A percentile compares a stretch with the other conserved stretches of the same genome.
phyloP scores from a whole-genome alignment of 2,797 vertebrate genomes.

The Heterohyrax brucei region DNA sequence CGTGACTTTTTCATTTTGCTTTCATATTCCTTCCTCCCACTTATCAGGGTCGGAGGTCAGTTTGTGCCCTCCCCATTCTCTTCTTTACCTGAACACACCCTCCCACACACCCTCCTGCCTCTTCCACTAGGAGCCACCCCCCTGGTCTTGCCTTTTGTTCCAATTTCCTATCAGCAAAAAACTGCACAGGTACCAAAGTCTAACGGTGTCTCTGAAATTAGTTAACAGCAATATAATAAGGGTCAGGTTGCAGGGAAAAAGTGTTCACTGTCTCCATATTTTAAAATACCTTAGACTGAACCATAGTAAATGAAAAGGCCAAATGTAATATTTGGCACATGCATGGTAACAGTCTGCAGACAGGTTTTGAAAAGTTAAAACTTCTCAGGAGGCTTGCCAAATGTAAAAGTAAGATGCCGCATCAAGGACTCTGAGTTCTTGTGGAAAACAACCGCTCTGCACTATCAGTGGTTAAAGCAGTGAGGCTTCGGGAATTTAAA shows the following conservation, averaged over 20 bases:
- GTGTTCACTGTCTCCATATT: not conserved
- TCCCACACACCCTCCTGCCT: not conserved
- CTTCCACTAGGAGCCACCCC: not conserved
- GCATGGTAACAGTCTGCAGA: not conserved
- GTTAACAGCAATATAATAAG: not conserved
- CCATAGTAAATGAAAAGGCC: not conserved
- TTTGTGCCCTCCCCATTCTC: not conserved
- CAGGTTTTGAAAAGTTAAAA: not conserved
- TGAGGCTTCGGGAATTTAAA: not conserved
- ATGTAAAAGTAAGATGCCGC: fast-evolving
- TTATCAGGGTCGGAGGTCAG: not conserved
- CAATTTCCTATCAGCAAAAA: not conserved
- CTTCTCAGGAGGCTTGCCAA: fast-evolving
- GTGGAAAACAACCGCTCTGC: not conserved
- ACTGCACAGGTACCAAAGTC: not conserved
- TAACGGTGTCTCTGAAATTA: not conserved
- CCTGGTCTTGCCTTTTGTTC: not conserved
- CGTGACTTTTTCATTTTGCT: not conserved
- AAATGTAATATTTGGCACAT: not conserved
- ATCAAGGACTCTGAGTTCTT: not conserved
- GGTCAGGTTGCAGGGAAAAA: not conserved
- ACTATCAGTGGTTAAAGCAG: not conserved
- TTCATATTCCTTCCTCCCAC: not conserved
- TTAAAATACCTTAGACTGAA: not conserved
- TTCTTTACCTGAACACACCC: not conserved